These are phyloP conservation scores for Tetanocera ferruginea DNA, from an alignment of 2,888 invertebrate species.

Conservation along the genomic window DNA sequence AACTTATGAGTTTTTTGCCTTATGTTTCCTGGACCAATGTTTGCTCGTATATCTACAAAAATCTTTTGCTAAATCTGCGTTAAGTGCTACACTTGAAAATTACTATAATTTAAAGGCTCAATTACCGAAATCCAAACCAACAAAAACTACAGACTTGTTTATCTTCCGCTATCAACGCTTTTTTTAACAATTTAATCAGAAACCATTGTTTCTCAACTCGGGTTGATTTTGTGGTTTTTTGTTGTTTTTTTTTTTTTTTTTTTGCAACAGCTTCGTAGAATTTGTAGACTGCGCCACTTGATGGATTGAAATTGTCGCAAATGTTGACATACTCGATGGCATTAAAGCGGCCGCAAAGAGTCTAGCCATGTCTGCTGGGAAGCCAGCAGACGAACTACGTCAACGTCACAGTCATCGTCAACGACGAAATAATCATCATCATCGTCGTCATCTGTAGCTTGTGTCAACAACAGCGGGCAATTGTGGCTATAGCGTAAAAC, in stretches of 20 bases:
- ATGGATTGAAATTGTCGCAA: slow-evolving; percentile 47
- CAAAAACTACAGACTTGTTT: too few relatives aligned
- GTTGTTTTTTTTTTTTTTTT: too few relatives aligned
- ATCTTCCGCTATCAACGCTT: background rate
- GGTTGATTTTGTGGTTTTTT: background rate
- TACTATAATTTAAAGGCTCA: too few relatives aligned
- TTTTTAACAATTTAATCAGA: slow-evolving; percentile 8
- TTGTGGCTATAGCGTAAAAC: too few relatives aligned
- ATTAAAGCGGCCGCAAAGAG: slow-evolving; percentile 23
- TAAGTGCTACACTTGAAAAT: too few relatives aligned
- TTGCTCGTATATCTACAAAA: background rate
- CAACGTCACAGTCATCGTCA: background rate
- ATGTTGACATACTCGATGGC: slow-evolving; percentile 42
- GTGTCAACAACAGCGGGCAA: slow-evolving; percentile 1
- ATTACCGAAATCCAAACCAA: too few relatives aligned
- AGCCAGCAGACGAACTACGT: background rate
- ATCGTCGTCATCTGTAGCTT: background rate
- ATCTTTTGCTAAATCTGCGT: background rate
- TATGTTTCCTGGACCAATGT: too few relatives aligned
- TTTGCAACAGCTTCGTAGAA: background rate
- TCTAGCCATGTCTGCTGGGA: background rate
- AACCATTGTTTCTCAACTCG: slow-evolving; percentile 3
- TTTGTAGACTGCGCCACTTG: slow-evolving; percentile 28
- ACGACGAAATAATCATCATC: too few relatives aligned
- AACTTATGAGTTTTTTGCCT: too few relatives aligned